Conservation (phyloP, 2,888 invertebrate species). For the Alcis repandata region DNA sequence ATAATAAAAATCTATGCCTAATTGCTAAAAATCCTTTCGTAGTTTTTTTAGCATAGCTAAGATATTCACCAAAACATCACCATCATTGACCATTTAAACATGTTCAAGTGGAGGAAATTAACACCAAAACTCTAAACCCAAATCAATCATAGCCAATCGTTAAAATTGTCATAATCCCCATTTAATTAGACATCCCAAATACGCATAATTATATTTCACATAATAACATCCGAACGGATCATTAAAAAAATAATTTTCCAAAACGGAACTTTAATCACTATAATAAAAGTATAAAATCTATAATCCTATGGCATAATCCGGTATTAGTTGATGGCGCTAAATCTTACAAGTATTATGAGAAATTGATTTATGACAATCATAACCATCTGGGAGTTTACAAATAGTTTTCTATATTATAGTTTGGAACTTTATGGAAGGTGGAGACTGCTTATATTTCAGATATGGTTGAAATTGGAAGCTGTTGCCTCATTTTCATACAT, state of each 20-base stretch:
- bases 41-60: neutral
- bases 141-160: conserved; percentile 33
- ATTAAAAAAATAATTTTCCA: conserved; percentile 39
- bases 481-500: neutral
- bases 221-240: conserved; percentile 36
- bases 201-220: conserved; percentile 35
- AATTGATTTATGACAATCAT: conserved; percentile 56
- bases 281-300: conserved; percentile 38
- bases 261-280: conserved; percentile 35
- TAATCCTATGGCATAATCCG: conserved; percentile 43
- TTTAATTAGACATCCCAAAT: conserved; percentile 33
- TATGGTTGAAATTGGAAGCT: neutral
- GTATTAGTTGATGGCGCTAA: conserved; percentile 48
- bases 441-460: neutral
- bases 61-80: neutral
- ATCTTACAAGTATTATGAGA: conserved; percentile 54
- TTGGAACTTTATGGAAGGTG: conserved; percentile 13
- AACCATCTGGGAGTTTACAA: conserved; percentile 43
- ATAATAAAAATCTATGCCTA: too few relatives aligned
- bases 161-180: conserved; percentile 34
- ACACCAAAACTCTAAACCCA: conserved; percentile 14
- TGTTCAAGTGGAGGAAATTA: conserved; percentile 7
- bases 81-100: neutral
- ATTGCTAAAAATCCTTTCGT: too few relatives aligned
- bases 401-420: conserved; percentile 20